These are phyloP conservation scores for Myripristis murdjan DNA, from an alignment of 2,797 vertebrate genomes.

Conservation along the genomic window DNA sequence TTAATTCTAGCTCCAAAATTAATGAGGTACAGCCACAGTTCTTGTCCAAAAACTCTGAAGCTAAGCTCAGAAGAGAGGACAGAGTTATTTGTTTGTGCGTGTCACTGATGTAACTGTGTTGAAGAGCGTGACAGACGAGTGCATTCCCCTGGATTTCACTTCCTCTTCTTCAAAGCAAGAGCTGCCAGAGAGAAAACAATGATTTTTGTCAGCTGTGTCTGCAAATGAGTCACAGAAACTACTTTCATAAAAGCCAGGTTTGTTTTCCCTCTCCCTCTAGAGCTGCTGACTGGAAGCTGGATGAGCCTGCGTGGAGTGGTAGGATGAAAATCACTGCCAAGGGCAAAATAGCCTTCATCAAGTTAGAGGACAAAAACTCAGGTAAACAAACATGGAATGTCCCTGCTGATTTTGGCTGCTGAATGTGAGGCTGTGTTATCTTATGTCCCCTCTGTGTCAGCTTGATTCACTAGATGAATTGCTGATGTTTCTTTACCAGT, in stretches of 20 bases:
- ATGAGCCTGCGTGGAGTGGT: slow-evolving; percentile 95
- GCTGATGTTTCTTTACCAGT: neutral
- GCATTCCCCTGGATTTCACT: slow-evolving; percentile 48
- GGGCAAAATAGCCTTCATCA: slow-evolving; percentile 91
- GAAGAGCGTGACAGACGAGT: neutral
- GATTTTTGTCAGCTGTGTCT: neutral
- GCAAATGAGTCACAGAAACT: slow-evolving; percentile 7
- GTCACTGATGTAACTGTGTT: neutral
- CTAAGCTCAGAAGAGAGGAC: neutral
- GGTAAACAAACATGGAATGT: slow-evolving; percentile 78
- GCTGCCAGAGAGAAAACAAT: slow-evolving; percentile 1
- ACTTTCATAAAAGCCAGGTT: neutral
- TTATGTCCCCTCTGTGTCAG: neutral
- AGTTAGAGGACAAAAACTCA: slow-evolving; percentile 93
- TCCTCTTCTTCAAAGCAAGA: slow-evolving; percentile 41
- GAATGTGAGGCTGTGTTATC: neutral
- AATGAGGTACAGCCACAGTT: neutral
- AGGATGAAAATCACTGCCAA: slow-evolving; percentile 93
- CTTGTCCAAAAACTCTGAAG: neutral
- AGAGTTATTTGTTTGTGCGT: neutral
- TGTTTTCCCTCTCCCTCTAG: slow-evolving; percentile 74
- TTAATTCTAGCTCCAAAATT: neutral
- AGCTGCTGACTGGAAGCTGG: slow-evolving; percentile 97
- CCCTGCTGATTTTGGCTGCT: neutral
- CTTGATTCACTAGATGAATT: neutral